Conservation (phyloP, 2,888 invertebrate species). For the Ornithoptera alexandrae region DNA sequence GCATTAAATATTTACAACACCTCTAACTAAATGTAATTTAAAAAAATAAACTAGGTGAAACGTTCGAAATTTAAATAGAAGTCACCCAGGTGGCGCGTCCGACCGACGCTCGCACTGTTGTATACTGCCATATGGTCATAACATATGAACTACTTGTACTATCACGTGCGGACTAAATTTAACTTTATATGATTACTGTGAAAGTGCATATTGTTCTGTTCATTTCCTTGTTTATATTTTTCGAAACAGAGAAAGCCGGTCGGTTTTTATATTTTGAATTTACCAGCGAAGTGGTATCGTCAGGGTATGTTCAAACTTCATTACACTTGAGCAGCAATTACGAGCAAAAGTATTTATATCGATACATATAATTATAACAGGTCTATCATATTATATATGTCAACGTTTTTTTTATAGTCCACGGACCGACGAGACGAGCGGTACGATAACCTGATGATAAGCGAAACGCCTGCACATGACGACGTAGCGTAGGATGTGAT, state of each 20-base stretch:
- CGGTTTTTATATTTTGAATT: conserved; percentile 5
- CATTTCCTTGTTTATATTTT: conserved; percentile 18
- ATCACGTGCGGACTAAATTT: conserved; percentile 11
- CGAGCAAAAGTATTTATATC: not conserved
- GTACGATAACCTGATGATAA: too few relatives aligned
- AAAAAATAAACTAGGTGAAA: conserved; percentile 11
- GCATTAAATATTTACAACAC: not conserved
- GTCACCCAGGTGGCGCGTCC: conserved; percentile 29
- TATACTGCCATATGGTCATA: conserved; percentile 29
- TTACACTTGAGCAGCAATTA: not conserved
- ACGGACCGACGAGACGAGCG: too few relatives aligned
- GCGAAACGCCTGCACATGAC: too few relatives aligned
- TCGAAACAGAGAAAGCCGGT: conserved; percentile 15
- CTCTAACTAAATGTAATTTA: not conserved
- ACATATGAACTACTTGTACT: conserved; percentile 22
- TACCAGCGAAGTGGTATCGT: not conserved
- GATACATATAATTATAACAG: not conserved
- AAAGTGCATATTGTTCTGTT: conserved; percentile 9
- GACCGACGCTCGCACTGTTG: conserved; percentile 24
- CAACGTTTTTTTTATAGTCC: not conserved
- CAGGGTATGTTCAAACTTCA: not conserved
- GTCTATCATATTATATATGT: not conserved
- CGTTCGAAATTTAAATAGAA: conserved; percentile 24
- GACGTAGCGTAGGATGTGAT: too few relatives aligned
- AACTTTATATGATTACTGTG: conserved; percentile 2